Percentiles rank a stretch among this genome's conserved stretches.
phyloP scores from a whole-genome alignment of 2,113 vertebrate genomes.

The Acinonyx jubatus region DNA sequence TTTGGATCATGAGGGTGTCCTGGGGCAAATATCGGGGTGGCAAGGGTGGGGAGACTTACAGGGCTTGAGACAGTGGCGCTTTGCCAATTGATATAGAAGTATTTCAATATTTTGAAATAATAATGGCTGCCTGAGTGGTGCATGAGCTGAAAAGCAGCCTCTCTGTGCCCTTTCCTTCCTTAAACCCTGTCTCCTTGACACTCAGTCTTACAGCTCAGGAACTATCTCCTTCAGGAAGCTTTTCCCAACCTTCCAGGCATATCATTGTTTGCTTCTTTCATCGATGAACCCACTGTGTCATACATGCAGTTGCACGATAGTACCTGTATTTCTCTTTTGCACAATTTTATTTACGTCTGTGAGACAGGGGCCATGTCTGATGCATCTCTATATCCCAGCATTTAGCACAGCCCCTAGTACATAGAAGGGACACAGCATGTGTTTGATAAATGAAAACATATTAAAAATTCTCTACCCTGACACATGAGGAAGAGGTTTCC shows the following conservation, averaged over 20 bases:
- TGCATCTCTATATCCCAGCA: background rate
- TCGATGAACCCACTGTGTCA: background rate
- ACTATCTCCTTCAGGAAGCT: background rate
- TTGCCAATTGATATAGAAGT: background rate
- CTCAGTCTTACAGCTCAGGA: background rate
- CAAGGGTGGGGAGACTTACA: background rate
- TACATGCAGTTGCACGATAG: fast-evolving
- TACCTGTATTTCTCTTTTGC: background rate
- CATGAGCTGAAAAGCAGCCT: background rate
- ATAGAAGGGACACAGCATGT: background rate
- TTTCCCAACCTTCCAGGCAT: background rate
- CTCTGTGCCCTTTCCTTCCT: background rate
- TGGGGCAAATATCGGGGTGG: background rate
- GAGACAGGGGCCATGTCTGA: background rate
- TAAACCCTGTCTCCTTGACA: background rate
- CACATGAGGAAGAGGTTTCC: background rate
- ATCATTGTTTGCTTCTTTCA: background rate
- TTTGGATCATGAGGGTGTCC: background rate
- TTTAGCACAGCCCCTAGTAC: background rate
- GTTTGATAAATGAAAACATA: background rate
- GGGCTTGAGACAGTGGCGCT: background rate
- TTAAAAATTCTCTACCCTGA: background rate
- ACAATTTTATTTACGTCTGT: background rate
- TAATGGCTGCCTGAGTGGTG: background rate
- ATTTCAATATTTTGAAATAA: background rate